Evolutionary conservation across 2,888 invertebrate genomes (phyloP), one percentile per base, ranked within the genome.

Genomic region (Stomorhina lunata): DNA sequence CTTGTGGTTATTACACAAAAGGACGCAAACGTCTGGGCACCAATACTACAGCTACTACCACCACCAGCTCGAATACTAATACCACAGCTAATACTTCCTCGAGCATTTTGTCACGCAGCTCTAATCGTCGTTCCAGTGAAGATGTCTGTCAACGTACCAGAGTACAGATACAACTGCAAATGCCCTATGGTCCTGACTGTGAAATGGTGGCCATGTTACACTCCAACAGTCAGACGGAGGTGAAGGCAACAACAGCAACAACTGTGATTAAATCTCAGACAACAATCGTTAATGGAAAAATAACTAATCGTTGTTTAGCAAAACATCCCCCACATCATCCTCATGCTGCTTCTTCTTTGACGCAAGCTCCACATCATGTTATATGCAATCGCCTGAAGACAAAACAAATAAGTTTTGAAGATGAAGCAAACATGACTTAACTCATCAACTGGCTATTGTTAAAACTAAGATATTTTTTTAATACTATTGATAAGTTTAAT

Each of bases 31-130:
- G 84, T 72, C 40, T 66, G 65, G 29, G 72, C 20, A 86, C 85
- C n/a, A 86, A 86, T 77, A 86, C 84, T 7, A 29, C 85, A 15
- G 78, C 71, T 4, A 83, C 81, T 2, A 84, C 84, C n/a, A 94
- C 94, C 1, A 92, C 93, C 25, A 94, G 93, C 29, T 94, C 93
- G 3, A 94, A 94, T 0, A 92, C 92, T 15, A 92, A 88, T 76
- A 85, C 85, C 9, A 86, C 92, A 3, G 87, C 87, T 4, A 88
- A 87, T 25, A 90, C 91, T 9, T 93, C 92, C 0, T 93, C 93
- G 48, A 93, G 93, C 78, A 93, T 94, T 69, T 89, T 94, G 48
- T 93, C 94, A 0, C 92, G 93, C 81, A 93, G 93, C 20, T 94
- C 93, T 0, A 93, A 93, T 61, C 93, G 93, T 76, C 89, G 93